A percentile compares a stretch with the other conserved stretches of the same genome.
phyloP scores from a whole-genome alignment of 2,797 vertebrate species.

The Microtus californicus region DNA sequence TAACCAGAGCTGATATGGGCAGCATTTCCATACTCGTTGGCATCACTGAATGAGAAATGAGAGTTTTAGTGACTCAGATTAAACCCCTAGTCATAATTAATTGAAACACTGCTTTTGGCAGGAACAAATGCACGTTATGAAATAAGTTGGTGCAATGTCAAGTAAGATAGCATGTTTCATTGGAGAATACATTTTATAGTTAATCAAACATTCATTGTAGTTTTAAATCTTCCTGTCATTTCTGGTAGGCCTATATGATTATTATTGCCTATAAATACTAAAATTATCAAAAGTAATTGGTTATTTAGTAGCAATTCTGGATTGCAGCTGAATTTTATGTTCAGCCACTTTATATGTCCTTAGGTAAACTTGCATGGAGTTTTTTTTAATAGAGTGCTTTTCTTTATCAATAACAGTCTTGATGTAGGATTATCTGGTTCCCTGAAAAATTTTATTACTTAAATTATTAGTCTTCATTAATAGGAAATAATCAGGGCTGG shows the following conservation, averaged over 20 bases:
- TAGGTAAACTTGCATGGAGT: neutral
- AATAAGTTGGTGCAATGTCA: constrained; percentile 32
- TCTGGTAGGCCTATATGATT: constrained; percentile 38
- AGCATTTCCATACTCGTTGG: constrained; percentile 8
- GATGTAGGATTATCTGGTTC: constrained; percentile 8
- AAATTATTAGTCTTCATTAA: neutral
- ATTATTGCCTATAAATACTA: neutral
- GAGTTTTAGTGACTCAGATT: constrained; percentile 54
- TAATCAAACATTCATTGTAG: constrained; percentile 36
- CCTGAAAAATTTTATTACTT: constrained; percentile 19
- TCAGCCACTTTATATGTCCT: constrained; percentile 1
- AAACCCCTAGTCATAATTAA: constrained; percentile 43
- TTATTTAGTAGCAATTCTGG: constrained; percentile 36
- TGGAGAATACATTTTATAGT: constrained; percentile 30
- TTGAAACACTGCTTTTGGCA: constrained; percentile 52
- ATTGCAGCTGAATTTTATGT: constrained; percentile 47
- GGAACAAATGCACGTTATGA: constrained; percentile 35
- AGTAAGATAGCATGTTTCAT: constrained; percentile 35
- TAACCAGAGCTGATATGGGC: neutral
- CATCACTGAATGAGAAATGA: constrained; percentile 23
- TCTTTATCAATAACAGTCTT: neutral
- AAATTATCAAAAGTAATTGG: constrained; percentile 52
- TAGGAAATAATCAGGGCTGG: neutral
- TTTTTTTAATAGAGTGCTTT: neutral
- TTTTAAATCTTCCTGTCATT: constrained; percentile 4